These are phyloP conservation scores for Ctenopoma kingsleyae DNA, from an alignment of 2,797 vertebrate genomes.

Conservation along the genomic window DNA sequence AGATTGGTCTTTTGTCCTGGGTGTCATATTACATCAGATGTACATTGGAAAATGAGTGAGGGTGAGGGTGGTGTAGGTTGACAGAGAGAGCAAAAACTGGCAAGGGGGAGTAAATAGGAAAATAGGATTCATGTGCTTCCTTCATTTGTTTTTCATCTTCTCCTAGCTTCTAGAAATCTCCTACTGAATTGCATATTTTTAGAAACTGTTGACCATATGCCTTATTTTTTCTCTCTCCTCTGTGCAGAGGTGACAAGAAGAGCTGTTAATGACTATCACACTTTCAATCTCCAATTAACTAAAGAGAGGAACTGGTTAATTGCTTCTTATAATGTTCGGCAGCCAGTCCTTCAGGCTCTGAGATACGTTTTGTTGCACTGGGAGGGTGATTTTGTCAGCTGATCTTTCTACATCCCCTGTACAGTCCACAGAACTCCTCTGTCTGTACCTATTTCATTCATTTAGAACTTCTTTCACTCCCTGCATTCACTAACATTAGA, in stretches of 20 bases:
- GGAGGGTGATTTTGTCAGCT: slow-evolving; percentile 29
- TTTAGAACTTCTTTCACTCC: not conserved
- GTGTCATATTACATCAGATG: slow-evolving; percentile 31
- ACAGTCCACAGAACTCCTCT: slow-evolving; percentile 25
- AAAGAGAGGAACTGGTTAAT: slow-evolving; percentile 72
- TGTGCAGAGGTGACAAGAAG: slow-evolving; percentile 43
- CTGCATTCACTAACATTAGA: not conserved
- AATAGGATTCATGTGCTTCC: slow-evolving; percentile 28
- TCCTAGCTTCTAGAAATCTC: slow-evolving; percentile 22
- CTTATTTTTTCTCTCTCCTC: slow-evolving; percentile 26
- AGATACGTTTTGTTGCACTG: slow-evolving; percentile 47
- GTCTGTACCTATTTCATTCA: slow-evolving; percentile 23
- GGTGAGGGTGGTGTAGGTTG: slow-evolving; percentile 38
- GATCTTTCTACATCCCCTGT: slow-evolving; percentile 36
- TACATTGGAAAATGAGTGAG: slow-evolving; percentile 19
- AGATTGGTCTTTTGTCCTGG: slow-evolving; percentile 25
- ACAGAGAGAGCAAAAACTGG: slow-evolving; percentile 20
- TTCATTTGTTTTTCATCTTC: slow-evolving; percentile 30
- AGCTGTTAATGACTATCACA: slow-evolving; percentile 65
- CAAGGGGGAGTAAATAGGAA: slow-evolving; percentile 21
- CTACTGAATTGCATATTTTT: slow-evolving; percentile 13
- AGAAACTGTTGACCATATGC: slow-evolving; percentile 31
- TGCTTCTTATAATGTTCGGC: slow-evolving; percentile 69
- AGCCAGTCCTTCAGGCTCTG: slow-evolving; percentile 49
- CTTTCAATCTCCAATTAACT: slow-evolving; percentile 73